Conservation (phyloP, 2,888 invertebrate species). For the Saturnia japonica region DNA sequence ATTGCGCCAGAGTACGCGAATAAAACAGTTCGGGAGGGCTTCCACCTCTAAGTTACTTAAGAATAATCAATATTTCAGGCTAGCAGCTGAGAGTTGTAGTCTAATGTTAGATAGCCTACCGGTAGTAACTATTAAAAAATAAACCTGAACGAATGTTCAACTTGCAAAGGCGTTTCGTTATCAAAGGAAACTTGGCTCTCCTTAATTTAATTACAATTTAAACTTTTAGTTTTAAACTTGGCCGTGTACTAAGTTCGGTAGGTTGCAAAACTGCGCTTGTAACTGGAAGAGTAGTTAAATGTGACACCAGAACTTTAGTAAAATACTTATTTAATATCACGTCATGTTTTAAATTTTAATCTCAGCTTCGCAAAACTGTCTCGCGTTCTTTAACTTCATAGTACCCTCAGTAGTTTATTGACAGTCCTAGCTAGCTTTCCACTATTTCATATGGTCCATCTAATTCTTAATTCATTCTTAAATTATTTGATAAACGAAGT, state of each 20-base stretch:
- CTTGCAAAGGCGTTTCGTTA: not conserved
- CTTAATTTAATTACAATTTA: conserved; percentile 10
- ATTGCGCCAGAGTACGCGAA: too few relatives aligned
- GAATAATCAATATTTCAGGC: too few relatives aligned
- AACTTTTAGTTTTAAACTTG: conserved; percentile 1
- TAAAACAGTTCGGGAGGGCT: too few relatives aligned
- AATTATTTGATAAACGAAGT: too few relatives aligned
- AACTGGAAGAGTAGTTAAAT: not conserved
- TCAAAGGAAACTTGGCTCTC: not conserved
- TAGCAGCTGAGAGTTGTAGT: too few relatives aligned
- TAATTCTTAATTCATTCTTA: too few relatives aligned
- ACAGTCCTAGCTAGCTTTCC: too few relatives aligned
- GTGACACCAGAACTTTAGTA: not conserved
- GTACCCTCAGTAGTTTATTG: too few relatives aligned
- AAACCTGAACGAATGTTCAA: not conserved
- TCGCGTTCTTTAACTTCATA: not conserved
- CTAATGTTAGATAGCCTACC: too few relatives aligned
- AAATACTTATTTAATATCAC: not conserved
- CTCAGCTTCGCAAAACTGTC: not conserved
- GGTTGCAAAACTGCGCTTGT: not conserved
- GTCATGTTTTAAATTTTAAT: not conserved
- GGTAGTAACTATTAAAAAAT: not conserved
- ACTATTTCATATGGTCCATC: too few relatives aligned
- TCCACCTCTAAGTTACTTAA: too few relatives aligned
- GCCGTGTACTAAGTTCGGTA: not conserved